phyloP scores from a whole-genome alignment of 2,888 invertebrate species.

The Byasa hedistus region DNA sequence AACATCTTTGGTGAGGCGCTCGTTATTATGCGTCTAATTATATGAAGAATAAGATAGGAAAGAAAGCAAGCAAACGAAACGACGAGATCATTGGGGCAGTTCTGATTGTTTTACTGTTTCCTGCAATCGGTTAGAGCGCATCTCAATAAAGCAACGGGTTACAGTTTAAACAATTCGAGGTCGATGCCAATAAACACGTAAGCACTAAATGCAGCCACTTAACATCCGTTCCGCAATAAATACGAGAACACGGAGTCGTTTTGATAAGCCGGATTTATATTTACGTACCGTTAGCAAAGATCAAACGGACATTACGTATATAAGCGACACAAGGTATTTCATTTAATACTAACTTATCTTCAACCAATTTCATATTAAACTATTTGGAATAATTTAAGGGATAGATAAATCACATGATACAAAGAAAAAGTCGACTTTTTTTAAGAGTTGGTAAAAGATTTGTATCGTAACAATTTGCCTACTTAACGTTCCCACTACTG shows the following conservation, averaged over 20 bases:
- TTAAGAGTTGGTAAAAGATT: too few relatives aligned
- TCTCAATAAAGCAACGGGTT: neutral
- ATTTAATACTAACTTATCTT: neutral
- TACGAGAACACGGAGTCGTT: conserved; percentile 33
- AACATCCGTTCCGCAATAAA: conserved; percentile 35
- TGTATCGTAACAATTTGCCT: too few relatives aligned
- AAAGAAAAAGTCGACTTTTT: too few relatives aligned
- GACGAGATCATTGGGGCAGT: too few relatives aligned
- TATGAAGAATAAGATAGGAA: too few relatives aligned
- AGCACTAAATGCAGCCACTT: conserved; percentile 23
- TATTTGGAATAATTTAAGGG: neutral
- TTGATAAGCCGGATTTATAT: conserved; percentile 34
- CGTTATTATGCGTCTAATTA: too few relatives aligned
- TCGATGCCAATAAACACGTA: neutral
- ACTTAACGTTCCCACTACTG: too few relatives aligned
- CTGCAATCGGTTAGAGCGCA: neutral
- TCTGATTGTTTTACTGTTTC: too few relatives aligned
- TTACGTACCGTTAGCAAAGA: conserved; percentile 36
- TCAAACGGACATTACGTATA: conserved; percentile 33
- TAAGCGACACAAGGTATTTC: neutral
- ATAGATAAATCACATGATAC: too few relatives aligned
- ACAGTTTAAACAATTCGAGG: neutral
- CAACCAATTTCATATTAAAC: neutral
- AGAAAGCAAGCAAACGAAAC: too few relatives aligned
- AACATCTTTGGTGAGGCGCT: too few relatives aligned